These are phyloP conservation scores for Tinamus major DNA, from an alignment of 2,797 vertebrate species.

Conservation along the genomic window DNA sequence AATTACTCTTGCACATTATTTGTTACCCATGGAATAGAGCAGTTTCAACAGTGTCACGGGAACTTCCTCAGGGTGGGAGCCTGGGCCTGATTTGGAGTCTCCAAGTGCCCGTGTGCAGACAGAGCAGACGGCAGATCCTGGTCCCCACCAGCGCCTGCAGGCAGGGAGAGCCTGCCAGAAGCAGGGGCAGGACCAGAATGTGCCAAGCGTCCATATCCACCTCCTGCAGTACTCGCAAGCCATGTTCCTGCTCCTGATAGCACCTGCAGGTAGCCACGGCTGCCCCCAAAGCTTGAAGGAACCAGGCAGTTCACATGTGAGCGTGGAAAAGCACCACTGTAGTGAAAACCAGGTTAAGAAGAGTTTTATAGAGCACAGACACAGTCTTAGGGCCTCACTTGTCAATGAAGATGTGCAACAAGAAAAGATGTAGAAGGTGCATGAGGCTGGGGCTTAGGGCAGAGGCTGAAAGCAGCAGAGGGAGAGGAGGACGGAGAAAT, in stretches of 20 bases:
- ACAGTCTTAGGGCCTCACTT: neutral
- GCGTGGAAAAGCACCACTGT: neutral
- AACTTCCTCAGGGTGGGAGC: neutral
- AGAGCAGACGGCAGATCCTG: neutral
- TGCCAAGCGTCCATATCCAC: neutral
- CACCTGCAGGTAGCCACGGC: neutral
- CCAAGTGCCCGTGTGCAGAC: fast-evolving
- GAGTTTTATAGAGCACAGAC: neutral
- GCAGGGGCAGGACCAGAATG: fast-evolving
- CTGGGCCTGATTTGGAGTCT: neutral
- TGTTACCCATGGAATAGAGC: neutral
- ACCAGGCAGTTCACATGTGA: neutral
- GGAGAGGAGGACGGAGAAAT: neutral
- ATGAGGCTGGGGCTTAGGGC: neutral
- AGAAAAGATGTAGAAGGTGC: neutral
- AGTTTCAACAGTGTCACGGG: neutral
- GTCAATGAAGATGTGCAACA: neutral
- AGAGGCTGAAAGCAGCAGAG: neutral
- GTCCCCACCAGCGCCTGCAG: neutral
- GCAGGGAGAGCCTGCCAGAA: neutral
- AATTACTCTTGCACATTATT: neutral
- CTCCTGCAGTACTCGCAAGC: neutral
- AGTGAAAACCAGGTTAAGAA: neutral
- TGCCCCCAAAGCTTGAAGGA: neutral
- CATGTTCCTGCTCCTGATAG: neutral